phyloP scores from a whole-genome alignment of 2,797 vertebrate genomes.

The Lates japonicus region DNA sequence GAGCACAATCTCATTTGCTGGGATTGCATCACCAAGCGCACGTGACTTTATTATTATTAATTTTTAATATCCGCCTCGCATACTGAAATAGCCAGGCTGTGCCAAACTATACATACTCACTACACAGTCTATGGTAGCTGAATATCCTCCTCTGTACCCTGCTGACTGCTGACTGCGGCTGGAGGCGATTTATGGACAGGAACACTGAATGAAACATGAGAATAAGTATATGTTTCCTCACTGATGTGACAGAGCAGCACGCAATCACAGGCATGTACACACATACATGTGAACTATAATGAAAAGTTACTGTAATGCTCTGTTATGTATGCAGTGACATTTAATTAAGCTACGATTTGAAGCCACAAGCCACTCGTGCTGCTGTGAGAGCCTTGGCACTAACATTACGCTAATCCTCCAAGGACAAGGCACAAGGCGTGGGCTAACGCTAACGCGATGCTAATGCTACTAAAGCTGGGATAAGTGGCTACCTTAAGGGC shows the following conservation, averaged over 20 bases:
- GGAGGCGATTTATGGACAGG: conserved; percentile 39
- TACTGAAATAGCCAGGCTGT: conserved; percentile 13
- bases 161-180: conserved; percentile 24
- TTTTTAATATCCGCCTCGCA: conserved; percentile 44
- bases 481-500: conserved; percentile 62
- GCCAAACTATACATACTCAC: background rate
- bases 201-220: conserved; percentile 6
- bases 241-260: background rate
- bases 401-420: conserved; percentile 64
- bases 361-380: conserved; percentile 34
- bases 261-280: conserved; percentile 4
- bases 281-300: background rate
- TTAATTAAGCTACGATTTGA: conserved; percentile 65
- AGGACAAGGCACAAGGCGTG: conserved; percentile 33
- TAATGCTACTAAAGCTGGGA: conserved; percentile 63
- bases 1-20: conserved; percentile 21
- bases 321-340: conserved; percentile 61
- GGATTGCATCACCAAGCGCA: conserved; percentile 16
- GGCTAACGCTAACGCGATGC: conserved; percentile 50
- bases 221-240: conserved; percentile 31
- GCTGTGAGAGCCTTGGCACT: conserved; percentile 37
- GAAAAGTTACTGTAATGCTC: conserved; percentile 36
- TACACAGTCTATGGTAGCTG: background rate
- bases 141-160: conserved; percentile 17
- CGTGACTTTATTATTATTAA: conserved; percentile 51